These are phyloP conservation scores for Lamprotornis superbus DNA, from an alignment of 2,113 vertebrate species.

Conservation along the genomic window DNA sequence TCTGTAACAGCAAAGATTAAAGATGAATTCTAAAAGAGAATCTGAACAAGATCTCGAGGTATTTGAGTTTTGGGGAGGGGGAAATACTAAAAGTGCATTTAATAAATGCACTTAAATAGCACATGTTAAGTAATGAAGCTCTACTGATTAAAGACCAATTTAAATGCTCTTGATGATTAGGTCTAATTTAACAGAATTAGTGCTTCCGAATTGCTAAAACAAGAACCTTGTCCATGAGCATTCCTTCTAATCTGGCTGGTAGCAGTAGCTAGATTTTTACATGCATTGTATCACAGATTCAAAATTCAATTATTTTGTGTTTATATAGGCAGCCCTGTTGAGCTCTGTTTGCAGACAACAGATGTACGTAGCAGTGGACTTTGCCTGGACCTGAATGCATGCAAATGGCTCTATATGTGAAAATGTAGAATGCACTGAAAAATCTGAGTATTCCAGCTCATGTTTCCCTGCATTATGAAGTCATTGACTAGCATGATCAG, in stretches of 20 bases:
- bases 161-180: not conserved
- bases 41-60: not conserved
- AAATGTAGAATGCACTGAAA: conserved; percentile 1
- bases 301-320: not conserved
- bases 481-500: not conserved
- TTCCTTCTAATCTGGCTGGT: not conserved
- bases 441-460: conserved; percentile 23
- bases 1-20: not conserved
- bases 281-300: not conserved
- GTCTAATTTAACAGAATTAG: not conserved
- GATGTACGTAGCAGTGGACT: not conserved
- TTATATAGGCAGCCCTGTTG: not conserved
- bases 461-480: conserved; percentile 23
- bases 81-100: not conserved
- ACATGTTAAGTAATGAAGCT: not conserved
- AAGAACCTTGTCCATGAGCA: not conserved
- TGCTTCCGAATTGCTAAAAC: not conserved
- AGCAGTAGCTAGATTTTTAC: not conserved
- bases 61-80: not conserved
- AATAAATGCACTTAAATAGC: not conserved
- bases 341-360: not conserved
- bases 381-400: not conserved
- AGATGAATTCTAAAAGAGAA: not conserved
- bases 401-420: not conserved
- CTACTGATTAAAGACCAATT: not conserved